A percentile compares a stretch with the other conserved stretches of the same genome.
Conservation (phyloP, 2,113 vertebrate species). For the Lagopus leucura region DNA sequence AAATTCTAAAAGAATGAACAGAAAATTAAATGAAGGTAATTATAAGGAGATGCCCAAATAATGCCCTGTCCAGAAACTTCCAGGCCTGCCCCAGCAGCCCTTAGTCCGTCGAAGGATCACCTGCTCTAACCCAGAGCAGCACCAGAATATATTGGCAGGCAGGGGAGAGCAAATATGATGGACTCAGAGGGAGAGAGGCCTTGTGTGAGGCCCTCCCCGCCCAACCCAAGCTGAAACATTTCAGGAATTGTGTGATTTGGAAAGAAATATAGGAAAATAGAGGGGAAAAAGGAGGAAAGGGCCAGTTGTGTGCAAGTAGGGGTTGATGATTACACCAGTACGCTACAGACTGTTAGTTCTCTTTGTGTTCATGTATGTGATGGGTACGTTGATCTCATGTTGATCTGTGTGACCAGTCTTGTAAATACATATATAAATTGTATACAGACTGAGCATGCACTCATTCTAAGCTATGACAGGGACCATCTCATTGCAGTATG, state of each 20-base stretch:
- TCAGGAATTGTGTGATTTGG: background rate
- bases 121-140: background rate
- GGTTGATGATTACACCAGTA: background rate
- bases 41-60: background rate
- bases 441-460: too few species aligned
- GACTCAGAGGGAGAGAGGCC: background rate
- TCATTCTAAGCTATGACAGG: too few species aligned
- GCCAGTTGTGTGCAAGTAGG: background rate
- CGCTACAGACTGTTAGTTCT: background rate
- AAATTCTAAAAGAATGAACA: background rate
- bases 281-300: background rate
- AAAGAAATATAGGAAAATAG: background rate
- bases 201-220: background rate
- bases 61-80: background rate
- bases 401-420: background rate
- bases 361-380: background rate
- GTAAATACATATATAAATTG: background rate
- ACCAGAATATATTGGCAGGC: too few species aligned
- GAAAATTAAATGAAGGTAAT: background rate
- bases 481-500: background rate
- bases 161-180: background rate
- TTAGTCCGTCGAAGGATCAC: background rate
- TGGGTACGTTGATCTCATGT: background rate
- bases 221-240: background rate
- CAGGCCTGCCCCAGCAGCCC: background rate